These are phyloP conservation scores for Erpetoichthys calabaricus DNA, from an alignment of 2,797 vertebrate genomes.

Conservation along the genomic window DNA sequence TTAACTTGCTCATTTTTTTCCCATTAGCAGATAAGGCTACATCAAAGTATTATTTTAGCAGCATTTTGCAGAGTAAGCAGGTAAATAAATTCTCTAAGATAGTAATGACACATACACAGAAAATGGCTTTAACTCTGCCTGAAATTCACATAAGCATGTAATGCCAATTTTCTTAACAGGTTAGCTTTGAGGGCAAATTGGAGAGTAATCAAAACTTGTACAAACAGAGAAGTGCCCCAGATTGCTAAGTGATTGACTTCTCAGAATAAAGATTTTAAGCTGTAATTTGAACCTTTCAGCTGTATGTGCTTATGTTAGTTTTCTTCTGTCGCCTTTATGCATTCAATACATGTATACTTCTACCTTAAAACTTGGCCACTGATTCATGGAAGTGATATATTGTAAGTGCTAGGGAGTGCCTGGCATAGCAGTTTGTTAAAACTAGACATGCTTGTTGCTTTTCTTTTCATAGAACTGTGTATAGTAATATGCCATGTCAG, in stretches of 20 bases:
- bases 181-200: constrained; percentile 19
- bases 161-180: constrained; percentile 30
- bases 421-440: no score
- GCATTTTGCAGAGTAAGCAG: constrained; percentile 47
- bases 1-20: constrained; percentile 81
- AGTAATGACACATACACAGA: constrained; percentile 41
- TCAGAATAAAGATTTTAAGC: neutral
- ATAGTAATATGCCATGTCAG: no score
- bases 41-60: constrained; percentile 57
- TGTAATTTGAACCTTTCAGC: neutral
- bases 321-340: no score
- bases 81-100: constrained; percentile 42
- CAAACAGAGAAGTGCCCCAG: constrained; percentile 6
- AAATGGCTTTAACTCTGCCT: constrained; percentile 33
- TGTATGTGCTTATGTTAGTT: no score
- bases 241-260: constrained; percentile 1
- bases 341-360: no score
- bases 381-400: no score
- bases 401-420: no score
- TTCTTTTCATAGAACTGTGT: no score
- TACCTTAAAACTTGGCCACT: no score
- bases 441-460: no score
- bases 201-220: constrained; percentile 23
- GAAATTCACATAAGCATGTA: constrained; percentile 31
- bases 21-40: constrained; percentile 75